These are phyloP conservation scores for Lapara coniferarum DNA, from an alignment of 2,888 invertebrate species.

Conservation along the genomic window DNA sequence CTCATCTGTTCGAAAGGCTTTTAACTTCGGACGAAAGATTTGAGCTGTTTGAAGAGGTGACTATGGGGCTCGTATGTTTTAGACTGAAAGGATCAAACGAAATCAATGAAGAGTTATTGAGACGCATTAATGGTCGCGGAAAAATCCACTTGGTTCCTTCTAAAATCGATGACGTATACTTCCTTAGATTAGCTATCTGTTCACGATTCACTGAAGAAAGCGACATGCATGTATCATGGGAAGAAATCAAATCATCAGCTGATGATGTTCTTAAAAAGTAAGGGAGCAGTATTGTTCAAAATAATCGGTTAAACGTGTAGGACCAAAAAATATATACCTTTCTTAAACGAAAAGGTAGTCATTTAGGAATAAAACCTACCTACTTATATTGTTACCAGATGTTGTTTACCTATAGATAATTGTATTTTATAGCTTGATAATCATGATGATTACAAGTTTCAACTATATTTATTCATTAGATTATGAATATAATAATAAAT, in stretches of 20 bases:
- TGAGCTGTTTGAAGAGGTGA: slow-evolving; percentile 94
- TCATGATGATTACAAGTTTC: too few species aligned
- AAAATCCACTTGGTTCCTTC: slow-evolving; percentile 97
- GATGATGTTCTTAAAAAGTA: slow-evolving; percentile 83
- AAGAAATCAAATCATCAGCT: slow-evolving; percentile 90
- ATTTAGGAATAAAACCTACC: too few species aligned
- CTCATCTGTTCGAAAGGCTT: slow-evolving; percentile 93
- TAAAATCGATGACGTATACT: slow-evolving; percentile 91
- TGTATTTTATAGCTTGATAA: too few species aligned
- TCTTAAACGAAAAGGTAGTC: background rate
- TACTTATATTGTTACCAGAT: too few species aligned
- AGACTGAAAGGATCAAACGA: slow-evolving; percentile 94
- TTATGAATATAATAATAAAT: too few species aligned
- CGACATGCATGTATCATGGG: slow-evolving; percentile 94
- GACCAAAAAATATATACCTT: background rate
- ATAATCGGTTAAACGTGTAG: background rate
- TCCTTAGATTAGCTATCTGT: slow-evolving; percentile 95
- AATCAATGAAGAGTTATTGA: slow-evolving; percentile 90
- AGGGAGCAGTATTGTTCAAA: slow-evolving; percentile 29
- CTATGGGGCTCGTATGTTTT: slow-evolving; percentile 98
- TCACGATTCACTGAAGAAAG: slow-evolving; percentile 91
- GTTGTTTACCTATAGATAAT: too few species aligned
- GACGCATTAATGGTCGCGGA: slow-evolving; percentile 94
- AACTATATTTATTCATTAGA: too few species aligned
- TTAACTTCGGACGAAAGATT: slow-evolving; percentile 91